phyloP scores from a whole-genome alignment of 2,113 vertebrate genomes.

The Nothocercus julius region DNA sequence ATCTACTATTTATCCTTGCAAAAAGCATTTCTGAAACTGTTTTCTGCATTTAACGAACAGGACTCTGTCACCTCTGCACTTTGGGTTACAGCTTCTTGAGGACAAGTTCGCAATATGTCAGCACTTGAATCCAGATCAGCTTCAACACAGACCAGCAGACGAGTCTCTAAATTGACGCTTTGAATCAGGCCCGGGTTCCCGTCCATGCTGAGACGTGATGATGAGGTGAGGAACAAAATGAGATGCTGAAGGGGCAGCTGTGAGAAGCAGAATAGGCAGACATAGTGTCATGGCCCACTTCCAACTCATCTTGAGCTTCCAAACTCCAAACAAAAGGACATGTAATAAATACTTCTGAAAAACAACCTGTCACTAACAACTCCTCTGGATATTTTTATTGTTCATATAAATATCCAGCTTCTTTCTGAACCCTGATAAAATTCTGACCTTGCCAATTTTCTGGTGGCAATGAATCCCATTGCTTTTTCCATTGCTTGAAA shows the following conservation, averaged over 20 bases:
- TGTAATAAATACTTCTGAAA: neutral
- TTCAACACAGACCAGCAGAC: neutral
- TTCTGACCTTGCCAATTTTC: neutral
- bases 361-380: neutral
- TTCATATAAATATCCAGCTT: neutral
- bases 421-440: neutral
- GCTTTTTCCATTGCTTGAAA: neutral
- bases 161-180: accelerated
- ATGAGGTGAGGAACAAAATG: accelerated
- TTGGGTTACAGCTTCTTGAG: neutral
- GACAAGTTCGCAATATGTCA: neutral
- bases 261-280: neutral
- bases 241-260: neutral
- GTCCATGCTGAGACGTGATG: neutral
- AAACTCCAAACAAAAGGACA: neutral
- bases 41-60: neutral
- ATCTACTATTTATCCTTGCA: neutral
- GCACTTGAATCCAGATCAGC: accelerated
- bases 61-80: neutral
- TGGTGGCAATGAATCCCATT: neutral
- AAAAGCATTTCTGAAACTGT: neutral
- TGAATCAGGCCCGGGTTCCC: too few species aligned
- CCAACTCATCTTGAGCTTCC: neutral
- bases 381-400: neutral
- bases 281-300: neutral